A percentile compares a stretch with the other conserved stretches of the same genome.
phyloP scores from a whole-genome alignment of 2,888 invertebrate species.

The Mycogona germanica region DNA sequence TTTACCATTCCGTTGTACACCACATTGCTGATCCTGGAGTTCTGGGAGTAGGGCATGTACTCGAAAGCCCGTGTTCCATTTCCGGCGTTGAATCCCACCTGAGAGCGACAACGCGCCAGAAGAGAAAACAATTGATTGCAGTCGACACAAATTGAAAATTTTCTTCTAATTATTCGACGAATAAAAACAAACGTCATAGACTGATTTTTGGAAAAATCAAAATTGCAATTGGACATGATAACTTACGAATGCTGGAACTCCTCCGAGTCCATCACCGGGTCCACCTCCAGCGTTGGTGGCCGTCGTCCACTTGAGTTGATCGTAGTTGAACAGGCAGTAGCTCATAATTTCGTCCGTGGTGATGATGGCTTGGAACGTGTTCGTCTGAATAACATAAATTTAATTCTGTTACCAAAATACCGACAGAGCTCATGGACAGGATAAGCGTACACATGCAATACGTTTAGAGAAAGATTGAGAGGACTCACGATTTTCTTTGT shows the following conservation, averaged over 20 bases:
- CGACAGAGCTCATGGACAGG: no score
- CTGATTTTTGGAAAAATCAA: no score
- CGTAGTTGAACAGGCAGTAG: slow-evolving; percentile 91
- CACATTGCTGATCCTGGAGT: slow-evolving; percentile 67
- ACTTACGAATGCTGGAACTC: slow-evolving; percentile 73
- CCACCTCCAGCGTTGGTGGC: slow-evolving; percentile 87
- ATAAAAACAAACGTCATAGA: no score
- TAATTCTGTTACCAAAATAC: neutral
- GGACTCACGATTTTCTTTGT: slow-evolving; percentile 15
- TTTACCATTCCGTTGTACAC: slow-evolving; percentile 77
- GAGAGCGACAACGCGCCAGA: slow-evolving; percentile 24
- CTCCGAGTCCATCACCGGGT: slow-evolving; percentile 72
- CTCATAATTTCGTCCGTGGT: slow-evolving; percentile 89
- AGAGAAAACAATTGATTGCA: neutral
- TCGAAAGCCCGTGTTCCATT: slow-evolving; percentile 82
- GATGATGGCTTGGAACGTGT: slow-evolving; percentile 89
- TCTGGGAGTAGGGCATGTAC: slow-evolving; percentile 81
- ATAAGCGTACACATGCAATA: no score
- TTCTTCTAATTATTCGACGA: neutral
- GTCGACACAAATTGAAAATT: neutral
- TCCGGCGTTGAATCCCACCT: slow-evolving; percentile 95
- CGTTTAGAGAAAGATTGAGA: neutral
- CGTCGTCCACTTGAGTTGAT: slow-evolving; percentile 76
- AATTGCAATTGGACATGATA: neutral
- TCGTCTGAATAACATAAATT: slow-evolving; percentile 49